Evolutionary conservation across 2,797 vertebrate species (phyloP), one percentile per base, ranked within the genome.

Genomic region (Delichon dasypus): DNA sequence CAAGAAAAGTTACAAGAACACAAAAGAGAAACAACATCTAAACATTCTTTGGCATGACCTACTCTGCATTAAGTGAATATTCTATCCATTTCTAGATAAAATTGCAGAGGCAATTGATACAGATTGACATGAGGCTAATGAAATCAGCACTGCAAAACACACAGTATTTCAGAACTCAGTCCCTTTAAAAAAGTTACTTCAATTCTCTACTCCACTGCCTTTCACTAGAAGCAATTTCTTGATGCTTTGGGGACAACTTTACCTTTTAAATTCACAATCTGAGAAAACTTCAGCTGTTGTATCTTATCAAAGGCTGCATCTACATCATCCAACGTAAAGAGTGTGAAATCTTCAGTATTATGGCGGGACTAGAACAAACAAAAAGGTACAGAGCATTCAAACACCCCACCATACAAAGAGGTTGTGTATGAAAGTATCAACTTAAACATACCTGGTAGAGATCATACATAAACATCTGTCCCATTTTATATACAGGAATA

Each of bases 381-480:
- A 84, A 87, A 55, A 90, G 67, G 23, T 45, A 87, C 3, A 92
- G 58, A 75, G 44, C 62, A 75, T 96, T 97, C 61, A 89, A 75
- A 79, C 51, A 54, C 32, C 51, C 66, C 29, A 54, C 26, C 25
- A 2, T 3, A 65, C 84, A 38, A 66, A 72, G 26, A 50, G 1
- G 9, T 4, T 51, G 30, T 16, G 8, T 8, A 48, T 50, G 21
- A 58, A 84, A 94, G 34, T 18, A 75, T 29, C 11, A 54, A 10
- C 22, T 38, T 29, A 30, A 58, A 94, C 90, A 90, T 97, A 99
- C 99, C 99, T 99, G 99, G 93, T 99, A 99, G 5, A 99, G 98
- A 96, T 99, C 99, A 85, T 99, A 99, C 99, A 99, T 99, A 96
- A 99, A 99, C 99, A 99, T 99, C 97, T 99, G 99, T 25, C 99